phyloP scores from a whole-genome alignment of 2,113 vertebrate genomes.

The Phylloscopus trochiloides region DNA sequence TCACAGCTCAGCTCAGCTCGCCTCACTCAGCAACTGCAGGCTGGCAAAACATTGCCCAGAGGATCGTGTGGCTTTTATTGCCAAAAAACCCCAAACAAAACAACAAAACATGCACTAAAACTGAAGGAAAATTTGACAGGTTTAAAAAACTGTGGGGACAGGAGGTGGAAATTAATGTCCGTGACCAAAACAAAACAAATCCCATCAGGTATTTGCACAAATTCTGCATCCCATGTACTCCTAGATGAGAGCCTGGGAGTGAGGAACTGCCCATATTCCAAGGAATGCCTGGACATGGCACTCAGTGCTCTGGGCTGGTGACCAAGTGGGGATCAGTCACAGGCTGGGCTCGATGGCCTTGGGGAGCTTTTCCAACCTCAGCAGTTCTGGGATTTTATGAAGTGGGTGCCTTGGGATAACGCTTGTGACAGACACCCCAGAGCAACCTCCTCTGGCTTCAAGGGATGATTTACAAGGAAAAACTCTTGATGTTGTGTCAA shows the following conservation, averaged over 20 bases:
- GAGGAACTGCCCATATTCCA: not conserved
- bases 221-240: not conserved
- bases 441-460: not conserved
- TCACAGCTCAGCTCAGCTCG: not conserved
- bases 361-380: not conserved
- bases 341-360: not conserved
- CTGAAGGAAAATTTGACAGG: rapidly evolving
- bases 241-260: too few relatives aligned
- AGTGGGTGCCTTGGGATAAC: not conserved
- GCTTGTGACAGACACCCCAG: too few relatives aligned
- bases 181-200: not conserved
- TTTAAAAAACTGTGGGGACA: not conserved
- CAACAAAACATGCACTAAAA: not conserved
- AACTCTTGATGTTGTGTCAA: not conserved
- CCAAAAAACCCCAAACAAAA: not conserved
- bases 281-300: not conserved
- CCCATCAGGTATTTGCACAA: not conserved
- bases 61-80: not conserved
- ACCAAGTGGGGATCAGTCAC: not conserved
- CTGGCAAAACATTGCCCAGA: not conserved
- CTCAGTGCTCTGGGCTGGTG: not conserved
- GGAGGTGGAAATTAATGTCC: not conserved
- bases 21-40: not conserved
- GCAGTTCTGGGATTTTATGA: not conserved
- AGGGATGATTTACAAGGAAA: slow-evolving; percentile 50